Conservation (phyloP, 2,113 vertebrate genomes). For the Microtus pennsylvanicus region DNA sequence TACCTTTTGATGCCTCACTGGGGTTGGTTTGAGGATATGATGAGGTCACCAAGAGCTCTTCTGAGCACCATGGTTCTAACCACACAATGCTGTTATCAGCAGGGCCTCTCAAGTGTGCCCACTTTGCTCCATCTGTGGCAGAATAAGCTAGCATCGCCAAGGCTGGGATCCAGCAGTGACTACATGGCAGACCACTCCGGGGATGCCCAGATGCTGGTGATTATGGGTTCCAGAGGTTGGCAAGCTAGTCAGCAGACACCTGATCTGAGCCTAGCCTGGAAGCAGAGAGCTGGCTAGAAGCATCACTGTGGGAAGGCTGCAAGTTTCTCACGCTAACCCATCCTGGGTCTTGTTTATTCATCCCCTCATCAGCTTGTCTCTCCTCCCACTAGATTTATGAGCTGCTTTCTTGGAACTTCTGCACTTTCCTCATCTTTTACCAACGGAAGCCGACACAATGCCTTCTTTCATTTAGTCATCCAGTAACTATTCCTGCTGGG, state of each 20-base stretch:
- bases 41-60: slow-evolving; percentile 43
- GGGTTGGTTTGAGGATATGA: slow-evolving; percentile 49
- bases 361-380: not conserved
- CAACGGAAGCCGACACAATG: not conserved
- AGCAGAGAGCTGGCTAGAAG: not conserved
- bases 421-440: slow-evolving; percentile 12
- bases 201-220: not conserved
- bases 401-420: slow-evolving; percentile 47
- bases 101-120: not conserved
- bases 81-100: not conserved
- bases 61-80: not conserved
- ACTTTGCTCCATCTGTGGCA: not conserved
- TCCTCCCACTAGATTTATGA: not conserved
- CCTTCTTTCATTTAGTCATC: slow-evolving; percentile 44
- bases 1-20: not conserved
- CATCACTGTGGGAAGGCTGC: not conserved
- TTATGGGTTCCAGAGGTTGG: not conserved
- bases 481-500: slow-evolving; percentile 27
- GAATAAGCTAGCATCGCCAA: not conserved
- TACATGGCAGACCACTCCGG: not conserved
- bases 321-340: not conserved
- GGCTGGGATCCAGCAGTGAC: not conserved
- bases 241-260: not conserved
- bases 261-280: not conserved
- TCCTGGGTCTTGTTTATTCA: not conserved